Conservation (phyloP, 92 coral and sea anemone species). For the Micromussa lordhowensis region DNA sequence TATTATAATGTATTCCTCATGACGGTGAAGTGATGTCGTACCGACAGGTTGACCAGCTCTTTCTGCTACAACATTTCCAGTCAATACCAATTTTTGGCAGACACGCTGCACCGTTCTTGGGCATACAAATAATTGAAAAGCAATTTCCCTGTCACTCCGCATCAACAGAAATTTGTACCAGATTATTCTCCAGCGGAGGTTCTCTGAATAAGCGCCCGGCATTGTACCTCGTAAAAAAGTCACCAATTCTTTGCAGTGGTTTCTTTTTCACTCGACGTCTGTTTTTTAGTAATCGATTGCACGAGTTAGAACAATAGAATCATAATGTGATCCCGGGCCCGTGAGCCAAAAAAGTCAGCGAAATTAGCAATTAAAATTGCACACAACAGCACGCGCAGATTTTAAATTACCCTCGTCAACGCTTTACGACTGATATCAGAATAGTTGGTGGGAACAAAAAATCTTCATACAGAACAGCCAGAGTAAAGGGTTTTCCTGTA, state of each 20-base stretch:
- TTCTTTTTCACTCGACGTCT: background rate
- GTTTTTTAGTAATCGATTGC: background rate
- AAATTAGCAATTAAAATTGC: conserved; percentile 6
- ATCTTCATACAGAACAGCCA: conserved; percentile 40
- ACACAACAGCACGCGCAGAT: background rate
- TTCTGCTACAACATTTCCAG: no score
- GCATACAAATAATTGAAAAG: no score
- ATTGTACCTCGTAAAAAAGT: no score
- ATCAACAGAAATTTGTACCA: no score
- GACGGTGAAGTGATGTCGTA: no score
- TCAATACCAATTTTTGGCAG: no score
- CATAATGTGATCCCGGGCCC: background rate
- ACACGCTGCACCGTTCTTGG: no score
- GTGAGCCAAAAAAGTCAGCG: background rate
- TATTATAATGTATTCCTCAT: no score
- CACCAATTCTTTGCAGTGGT: background rate
- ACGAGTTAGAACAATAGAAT: background rate
- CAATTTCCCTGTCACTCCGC: no score
- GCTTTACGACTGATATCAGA: conserved; percentile 25
- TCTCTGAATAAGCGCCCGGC: no score
- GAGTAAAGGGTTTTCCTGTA: conserved; percentile 40
- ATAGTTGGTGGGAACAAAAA: conserved; percentile 30
- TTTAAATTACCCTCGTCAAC: background rate
- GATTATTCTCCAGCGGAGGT: no score
- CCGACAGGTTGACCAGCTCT: no score